These are phyloP conservation scores for Oscheius sp. DNA, from an alignment of 2,888 invertebrate species.

Conservation along the genomic window DNA sequence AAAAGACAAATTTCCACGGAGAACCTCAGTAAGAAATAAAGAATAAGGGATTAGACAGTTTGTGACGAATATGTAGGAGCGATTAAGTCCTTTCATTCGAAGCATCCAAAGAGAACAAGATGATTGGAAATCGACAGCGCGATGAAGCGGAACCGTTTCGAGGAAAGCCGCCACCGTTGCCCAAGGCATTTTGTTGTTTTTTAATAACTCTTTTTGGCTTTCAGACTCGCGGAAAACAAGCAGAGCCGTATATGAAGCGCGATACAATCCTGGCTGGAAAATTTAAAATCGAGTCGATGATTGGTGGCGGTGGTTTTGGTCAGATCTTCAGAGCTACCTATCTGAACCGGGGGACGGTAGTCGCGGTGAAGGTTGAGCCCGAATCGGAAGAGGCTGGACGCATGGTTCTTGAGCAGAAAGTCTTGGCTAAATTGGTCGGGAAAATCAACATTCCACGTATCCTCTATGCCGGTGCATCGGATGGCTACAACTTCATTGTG, in stretches of 20 bases:
- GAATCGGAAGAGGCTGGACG: conserved; percentile 54
- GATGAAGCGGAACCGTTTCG: no score
- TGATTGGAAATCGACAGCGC: no score
- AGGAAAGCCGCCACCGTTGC: no score
- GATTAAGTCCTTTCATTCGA: no score
- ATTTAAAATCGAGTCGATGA: conserved; percentile 47
- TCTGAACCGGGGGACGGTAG: conserved; percentile 31
- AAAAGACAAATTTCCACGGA: no score
- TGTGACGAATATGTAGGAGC: no score
- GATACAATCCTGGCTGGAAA: not conserved
- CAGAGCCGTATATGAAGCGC: not conserved
- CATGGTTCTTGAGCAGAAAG: conserved; percentile 62
- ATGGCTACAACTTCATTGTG: conserved; percentile 59
- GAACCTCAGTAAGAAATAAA: no score
- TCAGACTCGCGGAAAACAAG: conserved; percentile 19
- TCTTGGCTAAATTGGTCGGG: conserved; percentile 44
- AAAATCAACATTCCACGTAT: conserved; percentile 50
- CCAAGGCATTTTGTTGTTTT: not conserved
- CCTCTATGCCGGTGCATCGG: conserved; percentile 55
- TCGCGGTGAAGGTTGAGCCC: conserved; percentile 66
- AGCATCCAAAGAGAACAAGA: no score
- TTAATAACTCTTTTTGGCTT: not conserved
- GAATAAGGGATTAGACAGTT: no score
- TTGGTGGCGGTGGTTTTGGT: conserved; percentile 67
- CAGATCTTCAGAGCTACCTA: conserved; percentile 63